Percentiles rank a stretch among this genome's conserved stretches.
These are phyloP conservation scores for Notarius quadriscutis DNA, from an alignment of 2,113 vertebrate genomes.

Conservation along the genomic window DNA sequence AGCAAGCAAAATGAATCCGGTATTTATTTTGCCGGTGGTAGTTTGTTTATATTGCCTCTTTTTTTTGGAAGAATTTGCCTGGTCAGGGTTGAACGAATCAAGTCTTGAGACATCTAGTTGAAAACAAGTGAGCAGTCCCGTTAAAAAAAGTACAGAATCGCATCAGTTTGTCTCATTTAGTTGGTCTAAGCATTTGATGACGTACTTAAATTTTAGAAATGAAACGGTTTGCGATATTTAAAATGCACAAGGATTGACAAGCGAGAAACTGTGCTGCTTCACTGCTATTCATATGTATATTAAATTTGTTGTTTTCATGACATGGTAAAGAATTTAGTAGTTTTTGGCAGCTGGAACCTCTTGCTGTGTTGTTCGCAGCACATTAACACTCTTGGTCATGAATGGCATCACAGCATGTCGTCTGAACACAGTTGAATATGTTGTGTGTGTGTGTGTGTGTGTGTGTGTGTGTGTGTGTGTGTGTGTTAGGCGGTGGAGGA, in stretches of 20 bases:
- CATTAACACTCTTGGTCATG: not conserved
- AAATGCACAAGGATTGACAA: not conserved
- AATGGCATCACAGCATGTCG: not conserved
- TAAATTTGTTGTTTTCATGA: no score
- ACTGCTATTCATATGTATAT: no score
- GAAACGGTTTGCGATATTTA: not conserved
- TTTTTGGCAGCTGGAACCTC: no score
- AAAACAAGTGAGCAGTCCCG: not conserved
- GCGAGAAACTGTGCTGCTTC: not conserved
- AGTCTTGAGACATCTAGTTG: not conserved
- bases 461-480: constrained; percentile 9
- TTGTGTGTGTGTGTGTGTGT: not conserved
- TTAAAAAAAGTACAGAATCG: not conserved
- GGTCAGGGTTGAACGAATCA: not conserved
- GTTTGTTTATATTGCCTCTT: not conserved
- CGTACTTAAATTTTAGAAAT: not conserved
- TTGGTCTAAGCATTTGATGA: not conserved
- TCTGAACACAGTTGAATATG: not conserved
- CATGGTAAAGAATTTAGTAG: no score
- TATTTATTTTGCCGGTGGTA: not conserved
- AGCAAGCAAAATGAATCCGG: not conserved
- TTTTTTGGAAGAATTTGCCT: not conserved
- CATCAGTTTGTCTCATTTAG: not conserved
- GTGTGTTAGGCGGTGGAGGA: constrained; percentile 74
- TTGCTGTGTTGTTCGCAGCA: not conserved